Base-by-base conservation (phyloP, 2,113 vertebrate species). In the Saguinus midas region DNA sequence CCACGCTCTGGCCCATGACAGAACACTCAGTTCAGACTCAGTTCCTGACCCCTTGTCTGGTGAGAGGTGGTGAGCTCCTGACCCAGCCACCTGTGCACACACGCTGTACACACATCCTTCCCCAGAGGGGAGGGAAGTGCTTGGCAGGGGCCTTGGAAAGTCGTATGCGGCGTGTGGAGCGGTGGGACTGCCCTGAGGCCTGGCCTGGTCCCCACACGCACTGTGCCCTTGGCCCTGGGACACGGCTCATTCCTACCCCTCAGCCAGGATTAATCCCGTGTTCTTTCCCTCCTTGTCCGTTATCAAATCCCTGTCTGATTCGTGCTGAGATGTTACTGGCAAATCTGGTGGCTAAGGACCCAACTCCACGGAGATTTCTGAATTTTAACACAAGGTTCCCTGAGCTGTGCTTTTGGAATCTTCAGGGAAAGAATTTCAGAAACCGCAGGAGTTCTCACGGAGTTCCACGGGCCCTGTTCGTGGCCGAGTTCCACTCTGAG, bases 401-500 rank as follows among this genome's bases (percentile, higher is more conserved):
- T 0, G 40, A 66, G 29, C 45, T 10, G 0, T 8, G n/a, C 4
- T 43, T 57, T n/a, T 35, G 11, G 12, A 27, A 17, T 45, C 70
- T n/a, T 78, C 6, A 4, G 2, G n/a, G 79, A 14, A 61, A 79
- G 70, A 64, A 35, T 7, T 6, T 45, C 32, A 17, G 83, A 23
- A 14, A 9, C 11, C 13, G 1, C 37, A 21, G 58, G 6, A 61
- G 32, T 10, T 45, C 20, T 29, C 29, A 0, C 4, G 57, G 78
- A 52, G 18, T 6, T 4, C 18, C 40, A 3, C 0, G 1, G 1
- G 1, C n/a, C 45, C 10, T 2, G 1, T 35, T 5, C 5, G 21
- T 21, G 76, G 4, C 3, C 0, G 1, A 2, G 32, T 27, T 3
- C 32, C 7, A 50, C 18, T 1, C 12, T 4, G 5, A 43, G 79